Base-by-base conservation (phyloP, 2,888 invertebrate species). In the Leuctra nigra region DNA sequence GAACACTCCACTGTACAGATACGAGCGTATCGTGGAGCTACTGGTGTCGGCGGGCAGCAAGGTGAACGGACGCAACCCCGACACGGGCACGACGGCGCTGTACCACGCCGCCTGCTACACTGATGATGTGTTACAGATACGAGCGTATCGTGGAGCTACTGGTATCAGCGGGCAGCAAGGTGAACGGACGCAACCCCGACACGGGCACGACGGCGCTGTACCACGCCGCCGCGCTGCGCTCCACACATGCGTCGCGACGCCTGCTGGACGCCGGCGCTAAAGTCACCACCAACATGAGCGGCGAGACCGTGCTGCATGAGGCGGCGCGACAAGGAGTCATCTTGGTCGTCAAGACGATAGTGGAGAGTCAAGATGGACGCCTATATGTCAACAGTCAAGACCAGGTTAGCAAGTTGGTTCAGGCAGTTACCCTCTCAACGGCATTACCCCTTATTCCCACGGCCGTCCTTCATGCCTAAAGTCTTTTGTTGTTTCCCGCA, bases 91-190 rank as follows among this genome's bases (percentile, higher is more conserved):
- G 22, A 71, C 73, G 22, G 65, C 71, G n/a, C 61, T 75, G 55
- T 71, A 70, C 52, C 70, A 71, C 56, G 72, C 74, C 2, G 70
- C 70, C n/a, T n/a, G n/a, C n/a, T n/a, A n/a, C n/a, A n/a, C n/a
- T 29, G 29, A 6, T 29, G 29, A 7, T 29, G 14, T 24, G 1
- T 22, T 39, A n/a, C 25, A 55, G 55, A 29, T 73, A 69, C 61
- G 70, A 70, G 54, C 62, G 65, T 25, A 67, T 72, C 58, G 65
- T 75, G 1, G 64, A 68, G 23, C 61, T 65, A 25, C 65, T 75
- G 52, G 67, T 73, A 6, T 53, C 58, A 0, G 65, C 64, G n/a
- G 63, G 63, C 0, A 67, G 65, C 22, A 56, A 61, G 1, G 55
- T 62, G 6, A 63, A 66, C 52, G 35, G 61, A 16, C 16, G 62